Conservation (phyloP, 2,888 invertebrate genomes). For the Ctena decussata region DNA sequence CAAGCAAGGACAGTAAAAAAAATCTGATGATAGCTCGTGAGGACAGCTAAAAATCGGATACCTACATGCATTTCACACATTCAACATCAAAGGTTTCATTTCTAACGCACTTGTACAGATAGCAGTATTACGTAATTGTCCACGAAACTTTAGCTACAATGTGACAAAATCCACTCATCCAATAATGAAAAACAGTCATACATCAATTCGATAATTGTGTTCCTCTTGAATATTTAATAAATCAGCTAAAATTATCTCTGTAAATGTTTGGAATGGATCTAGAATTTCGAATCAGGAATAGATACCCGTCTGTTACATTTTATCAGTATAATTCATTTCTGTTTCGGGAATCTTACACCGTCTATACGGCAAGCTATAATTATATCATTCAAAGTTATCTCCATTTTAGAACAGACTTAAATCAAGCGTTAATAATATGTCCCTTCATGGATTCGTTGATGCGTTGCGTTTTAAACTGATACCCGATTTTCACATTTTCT, state of each 20-base stretch:
- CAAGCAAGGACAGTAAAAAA: too few relatives aligned
- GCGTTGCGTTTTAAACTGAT: constrained; percentile 43
- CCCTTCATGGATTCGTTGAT: constrained; percentile 31
- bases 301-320: constrained; percentile 14
- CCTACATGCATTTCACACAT: too few relatives aligned
- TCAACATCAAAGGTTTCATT: too few relatives aligned
- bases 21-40: too few relatives aligned
- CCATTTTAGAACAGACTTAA: constrained; percentile 28
- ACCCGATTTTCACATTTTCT: constrained; percentile 43
- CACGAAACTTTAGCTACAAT: too few relatives aligned
- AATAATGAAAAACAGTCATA: background rate
- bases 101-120: too few relatives aligned
- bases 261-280: background rate
- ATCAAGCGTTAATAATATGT: constrained; percentile 58
- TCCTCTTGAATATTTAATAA: background rate
- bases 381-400: constrained; percentile 35
- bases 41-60: too few relatives aligned
- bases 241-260: background rate
- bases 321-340: background rate
- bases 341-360: background rate
- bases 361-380: constrained; percentile 30
- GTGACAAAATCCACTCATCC: background rate
- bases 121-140: too few relatives aligned
- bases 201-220: background rate
- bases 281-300: background rate